Evolutionary conservation across 2,797 vertebrate species (phyloP), one percentile per base, ranked within the genome.

Genomic region (Alouatta caraya): DNA sequence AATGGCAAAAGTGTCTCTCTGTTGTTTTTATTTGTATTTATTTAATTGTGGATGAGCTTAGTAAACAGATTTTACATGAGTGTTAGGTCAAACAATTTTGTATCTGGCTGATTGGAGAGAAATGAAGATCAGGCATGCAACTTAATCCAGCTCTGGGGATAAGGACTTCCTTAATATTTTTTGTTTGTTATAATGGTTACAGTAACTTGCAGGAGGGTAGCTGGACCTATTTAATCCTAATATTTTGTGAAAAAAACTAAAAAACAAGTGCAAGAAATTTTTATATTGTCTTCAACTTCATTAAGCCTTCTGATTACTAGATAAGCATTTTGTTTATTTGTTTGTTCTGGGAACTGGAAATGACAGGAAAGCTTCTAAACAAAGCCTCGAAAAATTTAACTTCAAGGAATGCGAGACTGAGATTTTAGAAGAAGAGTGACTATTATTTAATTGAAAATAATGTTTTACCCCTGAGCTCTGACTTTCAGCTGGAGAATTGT

Each of bases 371-470:
- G 5, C 59, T 93, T 96, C 84, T 52, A 88, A 91, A 78, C 26
- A 94, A 93, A 89, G 55, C 19, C 86, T n/a, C 55, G n/a, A 79
- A 84, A 28, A 92, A 82, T 59, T 88, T 76, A 72, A 73, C 90
- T 90, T 76, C 39, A 84, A 96, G 73, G 81, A 93, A 93, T 13
- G 70, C 0, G 52, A 93, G 76, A 73, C 42, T 80, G 73, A 94
- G 67, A 92, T 94, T 94, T 96, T 96, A 89, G 73, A 42, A 17
- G 33, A n/a, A 82, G 28, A 88, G 67, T 95, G 76, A 90, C 42
- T 76, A 92, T 70, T 50, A 78, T 83, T 95, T 80, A 93, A 90
- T 84, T 67, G 72, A 85, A 97, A 97, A 94, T 88, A 59, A 88
- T 85, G 90, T 95, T 84, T 61, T 85, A 73, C 39, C 37, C 89